Evolutionary conservation across 2,888 invertebrate genomes (phyloP), one percentile per base, ranked within the genome.

Genomic region (Machimus atricapillus): DNA sequence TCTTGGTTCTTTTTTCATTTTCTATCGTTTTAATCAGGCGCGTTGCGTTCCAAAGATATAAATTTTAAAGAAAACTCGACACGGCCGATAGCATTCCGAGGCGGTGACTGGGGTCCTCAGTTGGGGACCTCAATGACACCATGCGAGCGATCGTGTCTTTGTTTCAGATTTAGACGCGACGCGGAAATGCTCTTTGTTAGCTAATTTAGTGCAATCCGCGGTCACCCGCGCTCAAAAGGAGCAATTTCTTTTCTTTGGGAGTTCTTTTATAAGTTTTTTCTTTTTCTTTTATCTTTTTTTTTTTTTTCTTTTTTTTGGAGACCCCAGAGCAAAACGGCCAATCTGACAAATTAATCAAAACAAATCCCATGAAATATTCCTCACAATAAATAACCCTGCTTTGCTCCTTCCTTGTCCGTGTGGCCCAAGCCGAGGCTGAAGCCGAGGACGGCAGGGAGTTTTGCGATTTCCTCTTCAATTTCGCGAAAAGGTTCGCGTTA

Each of bases 341-440:
- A 87, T 87, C 83, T 87, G 87, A 87, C 87, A 85, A 87, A 87
- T 87, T 82, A 83, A 87, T 87, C 87, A 87, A 87, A 87, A 87
- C 87, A 87, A 87, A 87, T 87, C 87, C 87, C 77, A 83, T 83
- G 83, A 87, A 83, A 87, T 87, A 87, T 87, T 87, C 52, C 46
- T 37, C 66, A 58, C 82, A 82, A 87, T 87, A 87, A 87, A 87
- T 87, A 81, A 82, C 73, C 43, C 79, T 79, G 73, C 46, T 37
- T 81, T 73, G 73, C 79, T 73, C 73, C 86, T 85, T 73, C 40
- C 37, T 85, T 74, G 73, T 66, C 82, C 37, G 46, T 66, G 66
- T 66, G 19, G 37, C 56, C 19, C 43, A 19, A 16, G 43, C 79
- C 79, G 56, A 27, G 27, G 58, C 43, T 12, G 27, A 43, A 8